Evolutionary conservation across 1,140 invertebrate genomes (phyloP).

Genomic region (Drosophila sechellia): DNA sequence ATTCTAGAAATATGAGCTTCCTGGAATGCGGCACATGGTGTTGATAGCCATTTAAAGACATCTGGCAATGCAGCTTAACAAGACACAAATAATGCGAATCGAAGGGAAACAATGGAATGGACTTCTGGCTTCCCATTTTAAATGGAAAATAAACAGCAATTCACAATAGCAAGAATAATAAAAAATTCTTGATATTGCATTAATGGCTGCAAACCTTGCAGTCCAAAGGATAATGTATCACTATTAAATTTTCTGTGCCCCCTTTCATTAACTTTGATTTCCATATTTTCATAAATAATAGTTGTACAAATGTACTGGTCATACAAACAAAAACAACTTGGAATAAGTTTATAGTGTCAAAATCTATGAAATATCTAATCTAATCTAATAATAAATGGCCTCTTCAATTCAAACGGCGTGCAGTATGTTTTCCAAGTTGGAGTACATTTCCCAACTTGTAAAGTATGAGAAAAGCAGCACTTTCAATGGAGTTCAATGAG

Average conservation of each 20-base stretch:
- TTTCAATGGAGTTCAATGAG: constrained; percentile 47
- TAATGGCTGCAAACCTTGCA: too few relatives aligned
- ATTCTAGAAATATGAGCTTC: constrained; percentile 67
- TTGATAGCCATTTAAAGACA: constrained; percentile 52
- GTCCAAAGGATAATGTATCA: not conserved
- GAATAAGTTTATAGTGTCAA: too few relatives aligned
- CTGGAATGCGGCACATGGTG: constrained; percentile 48
- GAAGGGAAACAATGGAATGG: constrained; percentile 22
- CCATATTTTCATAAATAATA: too few relatives aligned
- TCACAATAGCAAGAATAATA: not conserved
- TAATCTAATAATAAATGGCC: too few relatives aligned
- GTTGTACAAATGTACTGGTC: too few relatives aligned
- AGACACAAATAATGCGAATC: constrained; percentile 53
- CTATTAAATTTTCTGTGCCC: too few relatives aligned
- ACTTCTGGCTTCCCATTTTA: not conserved
- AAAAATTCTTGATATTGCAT: not conserved
- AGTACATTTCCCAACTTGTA: not conserved
- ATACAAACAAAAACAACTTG: too few relatives aligned
- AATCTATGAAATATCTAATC: too few relatives aligned
- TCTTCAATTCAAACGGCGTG: not conserved
- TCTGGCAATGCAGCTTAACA: constrained; percentile 41
- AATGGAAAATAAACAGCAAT: not conserved
- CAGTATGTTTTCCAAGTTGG: not conserved
- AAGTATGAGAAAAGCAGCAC: constrained; percentile 18
- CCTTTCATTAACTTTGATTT: too few relatives aligned